Evolutionary conservation across 1,140 invertebrate genomes (phyloP).

Genomic region (Drosophila kohkoa): DNA sequence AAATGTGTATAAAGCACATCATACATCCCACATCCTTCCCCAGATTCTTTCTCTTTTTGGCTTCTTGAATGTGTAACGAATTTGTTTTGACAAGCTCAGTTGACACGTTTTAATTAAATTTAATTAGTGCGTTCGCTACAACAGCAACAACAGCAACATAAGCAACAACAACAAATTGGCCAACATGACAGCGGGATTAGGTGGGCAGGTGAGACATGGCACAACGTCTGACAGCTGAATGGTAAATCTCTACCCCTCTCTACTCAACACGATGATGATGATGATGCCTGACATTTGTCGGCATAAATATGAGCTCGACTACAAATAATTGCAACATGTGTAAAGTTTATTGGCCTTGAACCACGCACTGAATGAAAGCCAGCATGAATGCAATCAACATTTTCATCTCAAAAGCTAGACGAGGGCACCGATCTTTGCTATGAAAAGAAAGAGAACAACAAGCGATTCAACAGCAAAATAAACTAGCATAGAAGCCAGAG

Average conservation of each 20-base stretch:
- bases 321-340: slow-evolving; percentile 61
- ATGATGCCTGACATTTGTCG: slow-evolving; percentile 55
- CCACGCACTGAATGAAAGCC: slow-evolving; percentile 6
- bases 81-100: slow-evolving; percentile 81
- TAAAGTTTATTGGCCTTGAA: slow-evolving; percentile 27
- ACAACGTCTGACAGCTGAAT: slow-evolving; percentile 14
- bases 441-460: not conserved
- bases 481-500: not conserved
- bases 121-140: slow-evolving; percentile 72
- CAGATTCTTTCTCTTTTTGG: not conserved
- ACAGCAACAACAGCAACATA: slow-evolving; percentile 33
- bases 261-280: slow-evolving; percentile 17
- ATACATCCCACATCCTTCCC: slow-evolving; percentile 19
- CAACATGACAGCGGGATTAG: slow-evolving; percentile 42
- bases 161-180: slow-evolving; percentile 45
- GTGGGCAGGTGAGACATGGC: slow-evolving; percentile 20
- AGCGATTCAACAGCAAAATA: not conserved
- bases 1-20: slow-evolving; percentile 10
- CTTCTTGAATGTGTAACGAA: slow-evolving; percentile 59
- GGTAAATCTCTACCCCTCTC: not conserved
- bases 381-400: not conserved
- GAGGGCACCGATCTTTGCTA: not conserved
- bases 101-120: slow-evolving; percentile 84
- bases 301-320: slow-evolving; percentile 22
- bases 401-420: not conserved